Percentiles rank a stretch among this genome's conserved stretches.
Conservation (phyloP, 1,140 invertebrate genomes). For the Drosophila baimaii region DNA sequence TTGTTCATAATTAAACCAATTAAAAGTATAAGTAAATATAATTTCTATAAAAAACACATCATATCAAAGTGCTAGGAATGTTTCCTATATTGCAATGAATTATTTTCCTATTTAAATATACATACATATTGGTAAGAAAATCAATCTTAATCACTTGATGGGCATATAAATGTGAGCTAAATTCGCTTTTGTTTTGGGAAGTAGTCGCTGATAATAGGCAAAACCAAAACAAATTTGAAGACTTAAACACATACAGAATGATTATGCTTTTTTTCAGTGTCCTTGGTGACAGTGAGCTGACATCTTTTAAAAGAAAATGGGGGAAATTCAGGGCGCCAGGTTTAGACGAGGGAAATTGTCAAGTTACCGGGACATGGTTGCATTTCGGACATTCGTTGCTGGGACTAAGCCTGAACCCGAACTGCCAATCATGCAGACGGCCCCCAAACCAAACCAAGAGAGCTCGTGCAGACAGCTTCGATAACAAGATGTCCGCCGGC, state of each 20-base stretch:
- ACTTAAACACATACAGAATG: neutral
- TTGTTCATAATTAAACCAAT: neutral
- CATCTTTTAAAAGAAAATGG: conserved; percentile 36
- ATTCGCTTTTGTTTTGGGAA: neutral
- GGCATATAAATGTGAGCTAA: neutral
- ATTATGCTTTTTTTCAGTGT: neutral
- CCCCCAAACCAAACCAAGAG: conserved; percentile 1
- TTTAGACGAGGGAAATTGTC: conserved; percentile 39
- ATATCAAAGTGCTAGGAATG: neutral
- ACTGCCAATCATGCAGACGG: conserved; percentile 70
- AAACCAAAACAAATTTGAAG: neutral
- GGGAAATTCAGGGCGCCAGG: conserved; percentile 26
- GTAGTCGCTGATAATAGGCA: too few relatives aligned
- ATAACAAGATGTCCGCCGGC: conserved; percentile 71
- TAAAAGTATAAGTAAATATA: neutral
- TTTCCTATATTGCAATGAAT: neutral
- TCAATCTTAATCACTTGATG: neutral
- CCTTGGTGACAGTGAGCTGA: conserved; percentile 34
- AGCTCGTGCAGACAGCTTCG: conserved; percentile 57
- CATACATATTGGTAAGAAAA: neutral
- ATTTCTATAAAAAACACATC: neutral
- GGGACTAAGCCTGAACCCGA: conserved; percentile 60
- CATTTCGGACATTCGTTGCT: conserved; percentile 41
- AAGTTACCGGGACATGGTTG: conserved; percentile 45
- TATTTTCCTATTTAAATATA: neutral